These are phyloP conservation scores for Limnephilus rhombicus DNA, from an alignment of 2,888 invertebrate species.

Conservation along the genomic window DNA sequence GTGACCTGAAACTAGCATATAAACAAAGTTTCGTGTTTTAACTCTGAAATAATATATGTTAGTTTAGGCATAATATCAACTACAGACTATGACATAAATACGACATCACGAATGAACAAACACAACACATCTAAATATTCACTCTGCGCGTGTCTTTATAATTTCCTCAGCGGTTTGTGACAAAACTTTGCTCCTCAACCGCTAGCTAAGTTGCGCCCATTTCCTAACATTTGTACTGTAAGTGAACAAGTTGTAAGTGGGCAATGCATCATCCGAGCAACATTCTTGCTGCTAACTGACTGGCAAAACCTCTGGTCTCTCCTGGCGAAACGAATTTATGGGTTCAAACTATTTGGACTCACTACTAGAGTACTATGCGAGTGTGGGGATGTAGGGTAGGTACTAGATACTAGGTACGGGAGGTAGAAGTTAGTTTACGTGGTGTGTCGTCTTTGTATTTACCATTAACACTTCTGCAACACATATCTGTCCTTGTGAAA, in stretches of 20 bases:
- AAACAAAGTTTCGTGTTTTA: background rate
- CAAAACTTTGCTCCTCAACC: conserved; percentile 53
- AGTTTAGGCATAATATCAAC: background rate
- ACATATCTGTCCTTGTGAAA: background rate
- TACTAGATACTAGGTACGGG: background rate
- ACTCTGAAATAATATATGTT: background rate
- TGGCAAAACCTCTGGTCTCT: conserved; percentile 59
- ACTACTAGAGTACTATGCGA: conserved; percentile 42
- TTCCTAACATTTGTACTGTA: conserved; percentile 12
- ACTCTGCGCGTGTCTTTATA: conserved; percentile 47
- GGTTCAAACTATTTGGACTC: conserved; percentile 47
- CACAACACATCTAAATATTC: conserved; percentile 18
- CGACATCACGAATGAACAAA: background rate
- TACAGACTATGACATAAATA: background rate
- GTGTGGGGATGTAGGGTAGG: background rate
- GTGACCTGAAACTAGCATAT: too few species aligned
- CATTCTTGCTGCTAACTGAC: conserved; percentile 65
- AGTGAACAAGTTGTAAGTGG: conserved; percentile 65
- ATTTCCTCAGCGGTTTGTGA: conserved; percentile 59
- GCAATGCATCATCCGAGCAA: conserved; percentile 65
- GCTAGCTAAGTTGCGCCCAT: conserved; percentile 29
- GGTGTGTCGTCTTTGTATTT: background rate
- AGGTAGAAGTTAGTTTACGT: conserved; percentile 1
- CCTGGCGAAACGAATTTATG: conserved; percentile 64
- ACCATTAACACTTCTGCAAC: background rate